Base-by-base conservation (phyloP, 2,888 invertebrate genomes). In the Girardia tigrina region DNA sequence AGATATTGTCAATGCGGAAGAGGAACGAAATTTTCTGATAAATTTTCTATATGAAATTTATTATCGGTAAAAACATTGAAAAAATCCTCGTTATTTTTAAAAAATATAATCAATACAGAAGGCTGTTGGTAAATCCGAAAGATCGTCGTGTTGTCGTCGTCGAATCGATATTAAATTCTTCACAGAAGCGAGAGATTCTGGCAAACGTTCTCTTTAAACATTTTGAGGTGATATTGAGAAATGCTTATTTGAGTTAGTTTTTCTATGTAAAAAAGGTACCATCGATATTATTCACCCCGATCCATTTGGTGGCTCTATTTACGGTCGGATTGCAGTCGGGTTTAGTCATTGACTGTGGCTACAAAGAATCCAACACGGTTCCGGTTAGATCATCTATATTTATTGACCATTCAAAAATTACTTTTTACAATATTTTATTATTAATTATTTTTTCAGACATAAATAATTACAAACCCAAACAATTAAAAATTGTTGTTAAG, bases 181-280 rank as follows among this genome's bases (percentile, higher is more conserved):
- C 91, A 0, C 84, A 88, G 75, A 90, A 93, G 82, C 87, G 94
- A 77, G 90, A 94, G 81, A 90, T 90, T 0, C 85, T 97, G 12
- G 94, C 94, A 0, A 90, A 90, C 83, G 93, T 92, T 26, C 85
- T 95, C n/a, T 94, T 92, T 82, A 87, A 88, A 76, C 94, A 94
- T 83, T 95, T 90, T 85, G 94, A 94, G 88, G 91, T 91, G 82
- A 86, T 23, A 12, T 36, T 36, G n/a, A n/a, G n/a, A 36, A 36
- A 36, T 36, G 36, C 36, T 36, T 36, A 36, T 12, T n/a, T 36
- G 16, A 8, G 36, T n/a, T 8, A n/a, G 14, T 42, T 42, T 16
- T 26, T 70, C 14, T 14, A 73, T 73, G 80, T 81, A 6, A n/a
- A n/a, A n/a, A 82, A 89, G 89, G 89, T 90, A 72, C 88, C 90